phyloP scores from a whole-genome alignment of 2,113 vertebrate species.

The Phocoena phocoena region DNA sequence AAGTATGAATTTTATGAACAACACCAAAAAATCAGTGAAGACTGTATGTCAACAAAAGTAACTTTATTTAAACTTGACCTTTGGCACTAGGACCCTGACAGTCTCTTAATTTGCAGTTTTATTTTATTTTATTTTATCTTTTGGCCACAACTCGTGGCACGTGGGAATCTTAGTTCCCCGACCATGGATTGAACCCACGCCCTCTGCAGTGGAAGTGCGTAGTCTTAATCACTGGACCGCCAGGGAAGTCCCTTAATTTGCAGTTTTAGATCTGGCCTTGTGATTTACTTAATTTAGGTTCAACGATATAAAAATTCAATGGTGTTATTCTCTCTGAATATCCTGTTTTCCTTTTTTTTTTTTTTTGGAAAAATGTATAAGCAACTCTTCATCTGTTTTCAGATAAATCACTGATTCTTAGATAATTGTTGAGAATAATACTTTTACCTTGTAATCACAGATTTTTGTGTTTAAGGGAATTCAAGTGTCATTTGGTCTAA shows the following conservation, averaged over 20 bases:
- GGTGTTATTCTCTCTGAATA: background rate
- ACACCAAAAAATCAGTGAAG: background rate
- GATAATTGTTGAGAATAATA: background rate
- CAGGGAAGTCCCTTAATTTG: background rate
- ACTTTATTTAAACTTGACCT: background rate
- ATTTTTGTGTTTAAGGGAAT: background rate
- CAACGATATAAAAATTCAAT: background rate
- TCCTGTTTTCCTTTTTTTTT: background rate
- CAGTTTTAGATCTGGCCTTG: background rate
- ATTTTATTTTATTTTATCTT: background rate
- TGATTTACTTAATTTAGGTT: conserved; percentile 12
- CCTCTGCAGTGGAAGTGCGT: too few species aligned
- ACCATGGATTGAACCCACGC: too few species aligned
- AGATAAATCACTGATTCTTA: background rate
- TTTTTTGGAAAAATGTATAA: background rate
- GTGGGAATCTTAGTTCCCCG: too few species aligned
- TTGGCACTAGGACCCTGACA: background rate
- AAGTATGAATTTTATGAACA: background rate
- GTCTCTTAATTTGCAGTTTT: background rate
- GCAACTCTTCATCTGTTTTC: background rate
- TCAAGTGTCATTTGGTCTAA: background rate
- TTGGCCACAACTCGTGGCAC: too few species aligned
- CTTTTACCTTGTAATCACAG: background rate
- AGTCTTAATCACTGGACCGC: too few species aligned
- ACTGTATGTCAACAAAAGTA: background rate